Evolutionary conservation across 2,888 invertebrate genomes (phyloP), one percentile per base, ranked within the genome.

Genomic region (Chironomus tentans): DNA sequence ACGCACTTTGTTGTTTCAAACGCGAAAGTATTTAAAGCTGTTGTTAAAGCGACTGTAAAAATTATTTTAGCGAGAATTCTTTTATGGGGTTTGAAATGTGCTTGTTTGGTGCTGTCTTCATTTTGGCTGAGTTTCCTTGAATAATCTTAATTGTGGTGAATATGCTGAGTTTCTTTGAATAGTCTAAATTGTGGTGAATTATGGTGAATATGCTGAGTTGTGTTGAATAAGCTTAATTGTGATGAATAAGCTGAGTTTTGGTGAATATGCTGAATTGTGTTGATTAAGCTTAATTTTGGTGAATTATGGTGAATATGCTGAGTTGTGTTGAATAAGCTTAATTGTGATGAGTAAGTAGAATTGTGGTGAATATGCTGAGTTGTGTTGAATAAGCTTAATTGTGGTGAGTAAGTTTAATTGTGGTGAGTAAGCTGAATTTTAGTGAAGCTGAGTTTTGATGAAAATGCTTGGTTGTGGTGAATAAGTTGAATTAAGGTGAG

Each of bases 1-100:
- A 73, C 72, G 72, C 72, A 73, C 65, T 65, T 21, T 65, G 22
- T 65, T 21, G 65, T 13, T 22, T 18, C 62, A 15, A 56, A 56
- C 18, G 56, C 18, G 56, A 56, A 56, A 56, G 56, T 15, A 18
- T 18, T 56, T 56, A 56, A 56, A 12, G 62, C 18, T 21, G 62
- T 24, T 21, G n/a, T 38, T 38, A 38, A 38, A 38, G 38, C 38
- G 38, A 38, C 38, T 38, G 38, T 38, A 38, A 38, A 38, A 38
- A 38, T 38, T 38, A 38, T 38, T 38, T 28, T 38, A 38, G 38
- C 38, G 10, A 38, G 38, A 38, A 38, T 38, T 38, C 1, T 38
- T 38, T n/a, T n/a, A n/a, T n/a, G 10, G 1, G 38, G 38, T 7
- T 38, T 38, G 7, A 10, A 10, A 38, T 10, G 38, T 38, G 38